A percentile compares a stretch with the other conserved stretches of the same genome.
Conservation (phyloP, 1,140 invertebrate genomes). For the Drosophila obscura region DNA sequence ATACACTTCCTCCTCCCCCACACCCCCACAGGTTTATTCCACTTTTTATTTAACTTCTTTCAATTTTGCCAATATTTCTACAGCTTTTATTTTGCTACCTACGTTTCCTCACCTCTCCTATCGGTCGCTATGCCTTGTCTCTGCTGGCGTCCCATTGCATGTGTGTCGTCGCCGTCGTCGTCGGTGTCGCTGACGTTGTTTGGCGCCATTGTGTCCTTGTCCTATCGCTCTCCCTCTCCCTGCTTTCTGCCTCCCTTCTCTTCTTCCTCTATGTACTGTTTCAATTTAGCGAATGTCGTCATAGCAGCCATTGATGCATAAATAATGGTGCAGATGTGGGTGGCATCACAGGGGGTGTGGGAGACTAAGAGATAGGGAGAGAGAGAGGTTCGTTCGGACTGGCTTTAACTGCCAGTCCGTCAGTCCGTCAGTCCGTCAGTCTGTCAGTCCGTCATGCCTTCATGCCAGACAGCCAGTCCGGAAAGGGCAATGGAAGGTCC, state of each 20-base stretch:
- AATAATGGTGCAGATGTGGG: conserved; percentile 65
- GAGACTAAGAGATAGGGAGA: neutral
- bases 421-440: conserved; percentile 39
- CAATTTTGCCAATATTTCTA: conserved; percentile 78
- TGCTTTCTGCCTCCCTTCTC: neutral
- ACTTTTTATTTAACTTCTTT: conserved; percentile 54
- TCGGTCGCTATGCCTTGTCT: neutral
- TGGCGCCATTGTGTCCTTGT: conserved; percentile 74
- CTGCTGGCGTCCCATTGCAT: conserved; percentile 63
- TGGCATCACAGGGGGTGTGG: conserved; percentile 12
- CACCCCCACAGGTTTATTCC: conserved; percentile 4
- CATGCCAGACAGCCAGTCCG: neutral
- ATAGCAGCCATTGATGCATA: conserved; percentile 81
- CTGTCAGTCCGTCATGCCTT: conserved; percentile 26
- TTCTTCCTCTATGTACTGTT: conserved; percentile 64
- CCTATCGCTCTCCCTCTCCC: conserved; percentile 31
- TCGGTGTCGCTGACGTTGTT: conserved; percentile 50
- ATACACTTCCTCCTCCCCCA: conserved; percentile 8
- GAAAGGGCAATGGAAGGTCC: neutral
- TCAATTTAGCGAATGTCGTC: conserved; percentile 80
- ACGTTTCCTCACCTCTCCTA: neutral
- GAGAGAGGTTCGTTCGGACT: conserved; percentile 55
- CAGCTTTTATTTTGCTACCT: conserved; percentile 69
- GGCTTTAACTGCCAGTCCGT: conserved; percentile 75
- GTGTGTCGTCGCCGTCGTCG: conserved; percentile 40